A percentile compares a stretch with the other conserved stretches of the same genome.
Conservation (phyloP, 1,140 invertebrate genomes). For the Orius insidiosus region DNA sequence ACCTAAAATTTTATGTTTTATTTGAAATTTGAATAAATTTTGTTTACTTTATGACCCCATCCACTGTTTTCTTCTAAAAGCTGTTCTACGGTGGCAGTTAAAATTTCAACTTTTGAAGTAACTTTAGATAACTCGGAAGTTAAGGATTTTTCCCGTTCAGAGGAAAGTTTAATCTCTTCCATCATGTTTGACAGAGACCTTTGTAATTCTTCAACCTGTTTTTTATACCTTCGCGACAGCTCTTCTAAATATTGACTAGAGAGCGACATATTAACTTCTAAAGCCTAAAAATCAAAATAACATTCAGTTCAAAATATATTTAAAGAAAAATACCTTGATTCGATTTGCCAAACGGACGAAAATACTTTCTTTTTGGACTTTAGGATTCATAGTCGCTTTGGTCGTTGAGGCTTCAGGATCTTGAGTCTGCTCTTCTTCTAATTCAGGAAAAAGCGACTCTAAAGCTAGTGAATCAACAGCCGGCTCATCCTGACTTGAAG, state of each 20-base stretch:
- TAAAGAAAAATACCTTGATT: conserved; percentile 54
- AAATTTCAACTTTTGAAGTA: conserved; percentile 30
- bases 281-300: conserved; percentile 39
- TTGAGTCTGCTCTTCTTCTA: conserved; percentile 29
- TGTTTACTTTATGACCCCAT: conserved; percentile 35
- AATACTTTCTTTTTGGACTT: conserved; percentile 78
- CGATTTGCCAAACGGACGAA: conserved; percentile 88
- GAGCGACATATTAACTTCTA: conserved; percentile 91
- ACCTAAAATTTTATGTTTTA: conserved; percentile 13
- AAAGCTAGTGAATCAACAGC: conserved; percentile 25
- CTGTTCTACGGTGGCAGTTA: conserved; percentile 34
- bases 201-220: conserved; percentile 89
- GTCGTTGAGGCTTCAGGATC: conserved; percentile 20
- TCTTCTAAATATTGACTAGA: conserved; percentile 92
- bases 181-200: conserved; percentile 51
- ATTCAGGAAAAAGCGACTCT: conserved; percentile 31
- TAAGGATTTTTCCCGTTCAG: conserved; percentile 42
- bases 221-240: conserved; percentile 81
- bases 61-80: conserved; percentile 43
- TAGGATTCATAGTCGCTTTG: conserved; percentile 27
- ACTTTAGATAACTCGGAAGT: conserved; percentile 42
- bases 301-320: too few species aligned
- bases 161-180: conserved; percentile 50
- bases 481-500: conserved; percentile 6
- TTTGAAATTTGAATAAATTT: conserved; percentile 1